Evolutionary conservation across 2,888 invertebrate species (phyloP).

Genomic region (Apotomis betuletana): DNA sequence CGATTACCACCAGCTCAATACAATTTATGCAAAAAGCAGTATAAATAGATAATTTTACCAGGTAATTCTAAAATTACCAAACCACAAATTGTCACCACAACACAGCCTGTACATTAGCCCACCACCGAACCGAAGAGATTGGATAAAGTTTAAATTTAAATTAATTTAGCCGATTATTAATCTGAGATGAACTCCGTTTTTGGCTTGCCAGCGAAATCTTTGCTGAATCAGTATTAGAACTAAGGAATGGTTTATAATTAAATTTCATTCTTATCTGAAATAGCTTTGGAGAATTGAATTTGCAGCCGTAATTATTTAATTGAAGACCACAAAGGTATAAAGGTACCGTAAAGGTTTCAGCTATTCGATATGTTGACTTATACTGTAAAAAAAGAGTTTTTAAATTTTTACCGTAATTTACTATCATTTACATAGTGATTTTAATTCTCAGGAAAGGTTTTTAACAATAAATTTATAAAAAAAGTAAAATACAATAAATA

Average conservation of each 20-base stretch:
- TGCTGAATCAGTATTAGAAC: slow-evolving; percentile 45
- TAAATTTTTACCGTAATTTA: too few species aligned
- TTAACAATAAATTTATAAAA: too few species aligned
- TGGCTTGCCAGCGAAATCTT: slow-evolving; percentile 55
- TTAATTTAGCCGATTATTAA: slow-evolving; percentile 81
- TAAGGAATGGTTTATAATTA: slow-evolving; percentile 36
- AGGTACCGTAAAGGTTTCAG: too few species aligned
- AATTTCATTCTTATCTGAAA: slow-evolving; percentile 25
- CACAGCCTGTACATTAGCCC: slow-evolving; percentile 61
- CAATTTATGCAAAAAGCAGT: too few species aligned
- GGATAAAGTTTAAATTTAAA: slow-evolving; percentile 73
- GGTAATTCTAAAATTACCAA: not conserved
- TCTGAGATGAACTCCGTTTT: slow-evolving; percentile 73
- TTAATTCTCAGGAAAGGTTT: too few species aligned
- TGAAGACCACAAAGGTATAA: not conserved
- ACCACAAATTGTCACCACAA: slow-evolving; percentile 3
- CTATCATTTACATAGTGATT: too few species aligned
- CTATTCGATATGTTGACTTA: not conserved
- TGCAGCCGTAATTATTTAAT: not conserved
- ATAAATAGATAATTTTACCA: too few species aligned
- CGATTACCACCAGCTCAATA: too few species aligned
- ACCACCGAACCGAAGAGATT: slow-evolving; percentile 63
- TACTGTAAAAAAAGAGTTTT: not conserved
- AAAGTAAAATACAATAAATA: too few species aligned
- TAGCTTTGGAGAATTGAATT: slow-evolving; percentile 11